Base-by-base conservation (phyloP, 2,797 vertebrate species). In the Pampus argenteus region DNA sequence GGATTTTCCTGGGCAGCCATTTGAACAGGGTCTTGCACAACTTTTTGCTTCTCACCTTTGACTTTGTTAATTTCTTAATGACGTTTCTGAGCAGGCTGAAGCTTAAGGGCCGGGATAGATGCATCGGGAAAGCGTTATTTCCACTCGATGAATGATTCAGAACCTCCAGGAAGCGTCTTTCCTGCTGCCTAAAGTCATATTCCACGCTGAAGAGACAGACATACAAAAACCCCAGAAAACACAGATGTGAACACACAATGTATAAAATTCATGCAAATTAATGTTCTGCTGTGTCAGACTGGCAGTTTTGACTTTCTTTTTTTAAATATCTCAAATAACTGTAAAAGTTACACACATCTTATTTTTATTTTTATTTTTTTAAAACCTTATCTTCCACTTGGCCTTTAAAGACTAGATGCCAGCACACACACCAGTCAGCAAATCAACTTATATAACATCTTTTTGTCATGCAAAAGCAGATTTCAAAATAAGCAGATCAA, bases 151-250 rank as follows among this genome's bases (percentile, higher is more conserved):
- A 79, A 52, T 61, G 71, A 81, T 92, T 90, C 71, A 94, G 81
- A 60, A 95, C 84, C 62, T 94, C 93, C 86, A 88, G 45, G 85
- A 95, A 92, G 55, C 79, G 74, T 51, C 81, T 88, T 63, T 95
- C 94, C 82, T 95, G 94, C 79, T 94, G 91, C 71, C 94, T 87
- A 88, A 95, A 95, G 86, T 95, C 94, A 7, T 94, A 95, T 83
- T 95, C 94, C 88, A 95, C 94, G 64, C 94, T 95, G 86, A 23
- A 79, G 26, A 79, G 29, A 89, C 61, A 88, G 36, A 88, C 42
- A 88, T 11, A 60, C 23, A 79, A 76, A 67, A 23, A 5, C 3
- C 15, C 5, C 8, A 34, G 23, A 48, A 56, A 64, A 25, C 15
- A 26, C 23, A 62, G 22, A 50, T 69, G 17, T 40, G 8, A 70